phyloP scores from a whole-genome alignment of 2,113 vertebrate species.

The Nettapus auritus region DNA sequence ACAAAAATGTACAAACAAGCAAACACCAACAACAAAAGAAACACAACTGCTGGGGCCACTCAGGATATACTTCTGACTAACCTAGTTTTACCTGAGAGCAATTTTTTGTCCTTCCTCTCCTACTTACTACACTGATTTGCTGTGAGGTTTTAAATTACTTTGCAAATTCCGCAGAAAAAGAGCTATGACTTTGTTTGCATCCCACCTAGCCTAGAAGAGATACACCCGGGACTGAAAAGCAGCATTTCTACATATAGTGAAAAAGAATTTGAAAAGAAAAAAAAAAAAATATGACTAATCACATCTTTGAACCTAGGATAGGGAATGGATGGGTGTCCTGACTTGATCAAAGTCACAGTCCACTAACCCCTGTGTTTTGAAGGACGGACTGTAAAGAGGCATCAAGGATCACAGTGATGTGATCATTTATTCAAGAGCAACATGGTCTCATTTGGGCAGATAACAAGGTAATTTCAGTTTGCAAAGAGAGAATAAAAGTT shows the following conservation, averaged over 20 bases:
- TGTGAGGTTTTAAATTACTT: not conserved
- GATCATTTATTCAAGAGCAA: not conserved
- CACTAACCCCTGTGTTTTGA: not conserved
- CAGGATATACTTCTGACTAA: not conserved
- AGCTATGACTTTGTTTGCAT: rapidly evolving
- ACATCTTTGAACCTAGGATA: not conserved
- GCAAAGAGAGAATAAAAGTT: not conserved
- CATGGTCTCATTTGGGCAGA: not conserved
- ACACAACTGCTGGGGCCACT: not conserved
- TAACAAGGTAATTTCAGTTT: not conserved
- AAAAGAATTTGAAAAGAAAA: not conserved
- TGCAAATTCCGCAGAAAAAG: not conserved
- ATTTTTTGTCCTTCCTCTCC: not conserved
- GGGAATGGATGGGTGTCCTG: not conserved
- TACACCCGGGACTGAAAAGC: not conserved
- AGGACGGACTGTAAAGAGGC: not conserved
- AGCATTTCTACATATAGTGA: not conserved
- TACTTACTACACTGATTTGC: not conserved
- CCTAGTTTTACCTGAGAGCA: not conserved
- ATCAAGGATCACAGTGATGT: not conserved
- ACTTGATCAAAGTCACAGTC: not conserved
- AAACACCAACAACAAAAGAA: no score
- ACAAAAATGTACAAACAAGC: not conserved
- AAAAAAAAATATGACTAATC: not conserved
- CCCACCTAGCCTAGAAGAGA: not conserved